Evolutionary conservation across 2,797 vertebrate species (phyloP).

Genomic region (Arnoldichthys spilopterus): DNA sequence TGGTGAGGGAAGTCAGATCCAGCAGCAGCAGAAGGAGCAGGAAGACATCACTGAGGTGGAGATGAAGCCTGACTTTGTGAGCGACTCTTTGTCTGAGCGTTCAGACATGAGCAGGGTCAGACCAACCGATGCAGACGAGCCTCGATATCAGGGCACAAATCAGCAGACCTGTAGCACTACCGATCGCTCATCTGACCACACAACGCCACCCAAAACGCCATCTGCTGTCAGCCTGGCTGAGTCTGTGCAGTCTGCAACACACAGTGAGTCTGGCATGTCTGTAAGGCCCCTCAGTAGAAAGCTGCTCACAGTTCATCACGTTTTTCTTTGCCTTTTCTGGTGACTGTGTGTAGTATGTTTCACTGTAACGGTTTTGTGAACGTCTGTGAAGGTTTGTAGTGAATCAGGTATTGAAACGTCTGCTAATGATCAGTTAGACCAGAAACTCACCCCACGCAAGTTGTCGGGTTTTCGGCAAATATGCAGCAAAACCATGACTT

Average conservation of each 20-base stretch:
- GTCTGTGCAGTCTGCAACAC: conserved; percentile 78
- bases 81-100: conserved; percentile 52
- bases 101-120: conserved; percentile 29
- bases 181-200: conserved; percentile 66
- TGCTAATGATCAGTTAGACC: no score
- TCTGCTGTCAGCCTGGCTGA: conserved; percentile 84
- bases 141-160: conserved; percentile 50
- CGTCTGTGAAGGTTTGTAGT: neutral
- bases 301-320: neutral
- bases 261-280: conserved; percentile 71
- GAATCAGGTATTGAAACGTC: neutral
- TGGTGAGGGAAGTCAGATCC: neutral
- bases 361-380: neutral
- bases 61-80: conserved; percentile 41
- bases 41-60: conserved; percentile 50
- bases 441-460: no score
- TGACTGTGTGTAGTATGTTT: neutral
- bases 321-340: neutral
- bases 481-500: no score
- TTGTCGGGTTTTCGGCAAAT: no score
- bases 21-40: conserved; percentile 17
- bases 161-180: conserved; percentile 57
- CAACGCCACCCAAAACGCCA: conserved; percentile 76
- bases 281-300: neutral
- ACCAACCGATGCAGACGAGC: conserved; percentile 57